Base-by-base conservation (phyloP, 2,113 vertebrate species). In the Morone chrysops region DNA sequence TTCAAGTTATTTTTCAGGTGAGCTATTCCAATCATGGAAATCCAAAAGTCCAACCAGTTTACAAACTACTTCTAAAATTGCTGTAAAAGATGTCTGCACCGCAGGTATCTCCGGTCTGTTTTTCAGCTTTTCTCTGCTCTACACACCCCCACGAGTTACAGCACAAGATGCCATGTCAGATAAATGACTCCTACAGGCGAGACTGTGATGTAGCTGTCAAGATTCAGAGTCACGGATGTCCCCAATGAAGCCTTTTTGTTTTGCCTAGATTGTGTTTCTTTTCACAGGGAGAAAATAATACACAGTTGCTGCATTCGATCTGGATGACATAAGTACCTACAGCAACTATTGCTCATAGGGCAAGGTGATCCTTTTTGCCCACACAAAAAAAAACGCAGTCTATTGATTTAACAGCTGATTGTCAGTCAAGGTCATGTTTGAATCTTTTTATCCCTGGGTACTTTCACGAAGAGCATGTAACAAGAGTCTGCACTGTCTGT, bases 401-500 rank as follows among this genome's bases (percentile, higher is more conserved):
- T 83, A 88, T 91, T 87, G 82, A 93, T 92, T 92, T 59, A 74
- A 61, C 47, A 7, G 14, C 66, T 84, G 79, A 80, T 87, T 83
- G 78, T 82, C 65, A 87, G 80, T 88, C 78, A 89, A 92, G 87
- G 90, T 89, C 59, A 70, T 31, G 79, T 74, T 80, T 45, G 65
- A 67, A 45, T 71, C 60, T 70, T 77, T 82, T 78, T 79, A n/a
- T 81, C 78, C 70, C 76, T 48, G 38, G 18, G 56, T 79, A 75
- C 73, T 75, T 71, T 22, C 62, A 78, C 81, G 72, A 47, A 47
- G 62, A 61, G 54, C n/a, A n/a, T 45, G 45, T 47, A 38, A 69
- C 69, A 69, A 45, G 22, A 69, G 56, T 59, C 11, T 25, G 14
- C 16, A 50, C 20, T 60, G n/a, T 48, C 73, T 71, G 48, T 48